Evolutionary conservation across 2,888 invertebrate species (phyloP), one percentile per base, ranked within the genome.

Genomic region (Napeogenes inachia): DNA sequence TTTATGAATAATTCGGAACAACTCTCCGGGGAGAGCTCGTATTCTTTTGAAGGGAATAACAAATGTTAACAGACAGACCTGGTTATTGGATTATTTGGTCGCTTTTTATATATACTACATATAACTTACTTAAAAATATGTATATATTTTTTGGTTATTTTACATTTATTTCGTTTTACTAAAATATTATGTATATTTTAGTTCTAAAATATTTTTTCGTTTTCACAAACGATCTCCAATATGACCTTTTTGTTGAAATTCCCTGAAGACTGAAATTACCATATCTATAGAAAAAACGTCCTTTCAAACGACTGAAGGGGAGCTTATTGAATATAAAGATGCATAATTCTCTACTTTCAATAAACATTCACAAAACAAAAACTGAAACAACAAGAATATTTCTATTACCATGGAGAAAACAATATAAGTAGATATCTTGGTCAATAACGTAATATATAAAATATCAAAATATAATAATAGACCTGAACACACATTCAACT

Each of bases 1-100:
- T 62, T 64, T 57, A 58, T 63, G 58, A 66, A 64, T 66, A 66
- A 66, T 66, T 63, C 63, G 13, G 12, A 33, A 53, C 55, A 50
- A 35, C 35, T 30, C 56, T 46, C 65, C 50, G 50, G 45, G 54
- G 63, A 59, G 46, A 56, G 32, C 4, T 45, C 12, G 38, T 45
- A 8, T 54, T 54, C 42, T 42, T 42, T 42, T 42, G 5, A 10
- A 42, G 10, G 42, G 42, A 42, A 42, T 42, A 42, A 42, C 10
- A 42, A 42, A 42, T 42, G 42, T 42, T 8, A 6, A 42, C 42
- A 42, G 42, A 42, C 42, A 42, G 42, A 12, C 42, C 5, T 42
- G 6, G 4, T 42, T 42, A 8, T 42, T 42, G 12, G 5, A 10
- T 42, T 42, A 3, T 42, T 12, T 10, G 8, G 3, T 10, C 12